Evolutionary conservation across 1,140 invertebrate species (phyloP), one percentile per base, ranked within the genome.

Genomic region (Meloidogyne hapla): DNA sequence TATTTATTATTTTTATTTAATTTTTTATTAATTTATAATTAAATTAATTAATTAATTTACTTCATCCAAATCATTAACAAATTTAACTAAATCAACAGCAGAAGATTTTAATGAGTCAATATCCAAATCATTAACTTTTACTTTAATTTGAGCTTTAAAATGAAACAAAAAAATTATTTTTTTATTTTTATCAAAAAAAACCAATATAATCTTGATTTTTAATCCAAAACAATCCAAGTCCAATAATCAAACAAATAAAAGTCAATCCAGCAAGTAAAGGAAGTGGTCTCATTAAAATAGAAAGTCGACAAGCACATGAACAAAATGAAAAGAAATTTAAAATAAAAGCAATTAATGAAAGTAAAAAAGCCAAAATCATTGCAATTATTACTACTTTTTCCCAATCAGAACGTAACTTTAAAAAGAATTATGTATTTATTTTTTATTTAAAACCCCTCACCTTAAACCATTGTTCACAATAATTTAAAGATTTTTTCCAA

Each of bases 241-340:
- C 70, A 42, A 73, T 1, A 25, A 61, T 21, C 48, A 73, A 73
- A 73, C 26, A 62, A 38, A 73, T 21, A 15, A 23, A 61, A 38
- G 70, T 73, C 12, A 73, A 64, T 65, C 45, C 70, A 38, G 70
- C 45, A 18, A 73, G 56, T 38, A 61, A 61, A 38, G 70, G 70
- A 61, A 73, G 64, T n/a, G 70, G 70, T 62, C 64, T 73, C 56
- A 62, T 28, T 21, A 73, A 40, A 33, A 63, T 28, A 12, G 70
- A 56, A 6, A 56, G n/a, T 18, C 33, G 70, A 28, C 70, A 73
- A 21, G 33, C 38, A 61, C 70, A 77, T 9, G 74, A 79, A 56
- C 75, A 81, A 45, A 78, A 83, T 9, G 81, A 79, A 8, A 82
- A n/a, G 23, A 83, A 62, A 33, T 83, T 83, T 77, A 71, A 83